phyloP scores from a whole-genome alignment of 2,113 vertebrate species.

The Oncorhynchus masou region DNA sequence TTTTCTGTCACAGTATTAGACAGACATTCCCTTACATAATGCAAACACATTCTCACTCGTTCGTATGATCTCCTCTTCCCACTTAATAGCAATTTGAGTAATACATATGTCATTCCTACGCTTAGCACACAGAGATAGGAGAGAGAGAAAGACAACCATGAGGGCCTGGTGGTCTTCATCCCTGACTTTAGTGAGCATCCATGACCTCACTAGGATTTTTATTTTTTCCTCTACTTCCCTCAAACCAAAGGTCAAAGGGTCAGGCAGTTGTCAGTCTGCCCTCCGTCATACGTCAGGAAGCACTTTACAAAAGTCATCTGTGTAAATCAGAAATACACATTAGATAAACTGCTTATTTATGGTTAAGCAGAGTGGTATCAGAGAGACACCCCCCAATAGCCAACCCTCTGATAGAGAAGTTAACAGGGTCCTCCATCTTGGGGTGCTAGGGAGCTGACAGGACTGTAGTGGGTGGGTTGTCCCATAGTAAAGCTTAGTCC shows the following conservation, averaged over 20 bases:
- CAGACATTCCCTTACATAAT: slow-evolving; percentile 4
- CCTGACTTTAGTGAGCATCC: neutral
- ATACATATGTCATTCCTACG: neutral
- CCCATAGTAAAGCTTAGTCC: slow-evolving; percentile 27
- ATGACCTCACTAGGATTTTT: no score
- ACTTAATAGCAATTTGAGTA: slow-evolving; percentile 26
- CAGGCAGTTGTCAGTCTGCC: slow-evolving; percentile 37
- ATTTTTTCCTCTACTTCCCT: slow-evolving; percentile 15
- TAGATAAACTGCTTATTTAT: slow-evolving; percentile 19
- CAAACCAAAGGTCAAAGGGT: slow-evolving; percentile 21
- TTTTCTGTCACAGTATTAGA: slow-evolving; percentile 5
- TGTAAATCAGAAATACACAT: slow-evolving; percentile 13
- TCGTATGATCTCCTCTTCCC: slow-evolving; percentile 11
- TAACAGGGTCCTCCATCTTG: slow-evolving; percentile 24
- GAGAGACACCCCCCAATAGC: slow-evolving; percentile 5
- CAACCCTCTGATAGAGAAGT: slow-evolving; percentile 22
- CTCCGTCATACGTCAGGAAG: slow-evolving; percentile 43
- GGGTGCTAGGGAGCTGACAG: slow-evolving; percentile 40
- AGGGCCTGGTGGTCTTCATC: slow-evolving; percentile 56
- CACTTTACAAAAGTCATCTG: slow-evolving; percentile 33
- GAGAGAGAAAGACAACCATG: slow-evolving; percentile 37
- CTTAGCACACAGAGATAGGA: slow-evolving; percentile 14
- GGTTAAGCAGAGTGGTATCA: slow-evolving; percentile 19
- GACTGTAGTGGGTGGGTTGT: slow-evolving; percentile 20
- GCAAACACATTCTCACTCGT: slow-evolving; percentile 25